phyloP scores from a whole-genome alignment of 1,140 invertebrate genomes.

The Macrotrachela quadricornifera region DNA sequence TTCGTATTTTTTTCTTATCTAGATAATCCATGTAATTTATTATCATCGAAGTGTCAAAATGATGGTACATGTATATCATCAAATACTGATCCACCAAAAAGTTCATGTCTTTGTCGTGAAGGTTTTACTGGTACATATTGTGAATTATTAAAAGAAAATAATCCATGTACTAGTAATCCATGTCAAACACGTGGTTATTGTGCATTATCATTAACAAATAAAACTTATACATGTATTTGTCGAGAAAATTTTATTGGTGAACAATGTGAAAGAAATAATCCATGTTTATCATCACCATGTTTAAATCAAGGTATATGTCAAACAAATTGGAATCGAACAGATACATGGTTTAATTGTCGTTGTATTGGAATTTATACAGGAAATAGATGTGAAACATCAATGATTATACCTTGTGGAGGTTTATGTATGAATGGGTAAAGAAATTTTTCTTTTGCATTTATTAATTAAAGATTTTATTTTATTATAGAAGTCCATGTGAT shows the following conservation, averaged over 20 bases:
- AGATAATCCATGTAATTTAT: background rate
- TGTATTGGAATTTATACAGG: background rate
- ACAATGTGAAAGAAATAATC: conserved; percentile 6
- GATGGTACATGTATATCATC: background rate
- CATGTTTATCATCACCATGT: conserved; percentile 13
- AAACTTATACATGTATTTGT: conserved; percentile 1
- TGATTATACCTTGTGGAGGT: background rate
- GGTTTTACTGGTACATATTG: background rate
- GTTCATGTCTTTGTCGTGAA: background rate
- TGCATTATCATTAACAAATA: background rate
- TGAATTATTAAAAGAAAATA: background rate
- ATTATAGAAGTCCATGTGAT: no score
- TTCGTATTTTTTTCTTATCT: no score
- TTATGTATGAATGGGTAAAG: conserved; percentile 6
- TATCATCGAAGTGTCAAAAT: background rate
- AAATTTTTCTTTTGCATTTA: no score
- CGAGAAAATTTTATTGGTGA: background rate
- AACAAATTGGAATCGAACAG: background rate
- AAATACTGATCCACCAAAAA: background rate
- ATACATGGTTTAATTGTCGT: background rate
- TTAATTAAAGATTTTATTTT: no score
- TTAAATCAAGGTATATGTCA: conserved; percentile 12
- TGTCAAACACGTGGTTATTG: conserved; percentile 1
- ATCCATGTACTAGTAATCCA: background rate
- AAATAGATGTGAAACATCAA: background rate